Evolutionary conservation across 2,797 vertebrate species (phyloP).

Genomic region (Huso huso): DNA sequence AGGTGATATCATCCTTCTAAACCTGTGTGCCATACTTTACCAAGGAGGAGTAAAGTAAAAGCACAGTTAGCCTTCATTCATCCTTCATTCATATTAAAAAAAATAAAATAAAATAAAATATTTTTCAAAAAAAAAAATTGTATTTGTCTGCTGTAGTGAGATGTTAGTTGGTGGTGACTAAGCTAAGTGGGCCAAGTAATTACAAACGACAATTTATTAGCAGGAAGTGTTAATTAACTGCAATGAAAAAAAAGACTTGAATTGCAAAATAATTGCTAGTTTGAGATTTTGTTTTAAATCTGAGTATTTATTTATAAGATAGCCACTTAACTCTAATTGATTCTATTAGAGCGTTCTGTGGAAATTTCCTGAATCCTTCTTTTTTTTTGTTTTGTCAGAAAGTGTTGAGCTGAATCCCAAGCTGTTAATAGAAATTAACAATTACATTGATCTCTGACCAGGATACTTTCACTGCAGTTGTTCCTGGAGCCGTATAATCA

Average conservation of each 20-base stretch:
- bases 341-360: background rate
- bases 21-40: too few relatives aligned
- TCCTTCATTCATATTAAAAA: too few relatives aligned
- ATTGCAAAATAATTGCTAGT: constrained; percentile 2
- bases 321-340: background rate
- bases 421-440: constrained; percentile 79
- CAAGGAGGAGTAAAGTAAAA: too few relatives aligned
- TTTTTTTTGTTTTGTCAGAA: background rate
- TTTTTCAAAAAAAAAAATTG: background rate
- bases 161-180: background rate
- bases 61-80: too few relatives aligned
- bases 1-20: too few relatives aligned
- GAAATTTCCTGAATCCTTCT: background rate
- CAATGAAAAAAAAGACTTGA: constrained; percentile 1
- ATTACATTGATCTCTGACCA: constrained; percentile 75
- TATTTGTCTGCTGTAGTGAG: background rate
- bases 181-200: constrained; percentile 1
- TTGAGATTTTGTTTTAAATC: background rate
- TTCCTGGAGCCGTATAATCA: constrained; percentile 76
- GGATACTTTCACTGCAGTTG: constrained; percentile 77
- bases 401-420: constrained; percentile 58
- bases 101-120: background rate
- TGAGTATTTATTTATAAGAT: background rate
- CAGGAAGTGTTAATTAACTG: constrained; percentile 5
- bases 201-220: constrained; percentile 3